Evolutionary conservation across 2,113 vertebrate genomes (phyloP), one percentile per base, ranked within the genome.

Genomic region (Crocuta crocuta): DNA sequence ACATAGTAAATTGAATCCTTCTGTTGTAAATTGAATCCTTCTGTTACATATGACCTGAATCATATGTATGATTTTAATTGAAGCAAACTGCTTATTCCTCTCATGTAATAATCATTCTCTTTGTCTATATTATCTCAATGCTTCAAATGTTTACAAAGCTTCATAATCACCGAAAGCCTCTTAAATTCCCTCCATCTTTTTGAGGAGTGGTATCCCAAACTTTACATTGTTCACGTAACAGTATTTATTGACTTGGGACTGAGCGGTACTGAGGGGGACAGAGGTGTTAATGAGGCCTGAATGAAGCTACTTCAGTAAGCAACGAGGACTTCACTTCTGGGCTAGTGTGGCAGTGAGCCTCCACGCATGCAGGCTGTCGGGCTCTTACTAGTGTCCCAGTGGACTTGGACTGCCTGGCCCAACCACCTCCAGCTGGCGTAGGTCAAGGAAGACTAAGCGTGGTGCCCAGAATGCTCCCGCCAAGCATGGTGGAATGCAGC

Each of bases 361-460:
- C n/a, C 2, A 28, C 8, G 70, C 4, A 0, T 0, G 3, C 16
- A 63, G 15, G 24, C 28, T 33, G 13, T 45, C 55, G 13, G 39
- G 7, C 24, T 11, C 71, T 85, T 35, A 76, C 16, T 39, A 4
- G 10, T n/a, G 17, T 31, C n/a, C 5, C 33, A 43, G 5, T 12
- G 26, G 53, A 66, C 24, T 43, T 35, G 63, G 16, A 50, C 55
- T 43, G 33, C 33, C 35, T 15, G 2, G 24, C 4, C 15, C 33
- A n/a, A 39, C 39, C 39, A 39, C 33, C 26, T 15, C 33, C 26
- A 39, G 4, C 8, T 17, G 35, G 10, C 6, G 2, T 9, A 28
- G 6, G 6, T 9, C 53, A 68, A 78, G 58, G 11, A 76, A 16
- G 11, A 45, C 35, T 24, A 24, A 76, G 3, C 16, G 28, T 66